phyloP scores from a whole-genome alignment of 2,797 vertebrate species.

The Kryptopterus vitreolus region DNA sequence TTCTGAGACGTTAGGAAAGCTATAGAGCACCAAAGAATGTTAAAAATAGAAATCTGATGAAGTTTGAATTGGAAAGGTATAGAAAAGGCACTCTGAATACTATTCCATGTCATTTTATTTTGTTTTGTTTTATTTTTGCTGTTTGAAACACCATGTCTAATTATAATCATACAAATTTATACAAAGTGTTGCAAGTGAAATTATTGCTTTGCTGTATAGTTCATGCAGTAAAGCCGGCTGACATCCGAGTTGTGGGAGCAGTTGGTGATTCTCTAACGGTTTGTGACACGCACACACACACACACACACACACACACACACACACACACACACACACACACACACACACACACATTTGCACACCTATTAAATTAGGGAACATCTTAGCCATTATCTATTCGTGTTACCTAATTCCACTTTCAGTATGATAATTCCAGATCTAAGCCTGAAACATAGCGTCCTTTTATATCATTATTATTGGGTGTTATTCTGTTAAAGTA shows the following conservation, averaged over 20 bases:
- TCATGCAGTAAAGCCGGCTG: constrained; percentile 32
- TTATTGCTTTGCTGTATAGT: constrained; percentile 8
- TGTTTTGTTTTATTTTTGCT: neutral
- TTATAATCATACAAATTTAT: neutral
- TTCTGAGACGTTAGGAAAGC: neutral
- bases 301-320: neutral
- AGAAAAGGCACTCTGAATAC: no score
- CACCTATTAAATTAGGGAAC: neutral
- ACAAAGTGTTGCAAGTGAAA: neutral
- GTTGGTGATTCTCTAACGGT: constrained; percentile 37
- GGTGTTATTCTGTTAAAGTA: neutral
- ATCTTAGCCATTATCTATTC: neutral
- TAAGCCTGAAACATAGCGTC: neutral
- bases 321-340: neutral
- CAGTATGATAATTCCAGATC: neutral
- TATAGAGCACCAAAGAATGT: neutral
- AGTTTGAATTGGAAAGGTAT: no score
- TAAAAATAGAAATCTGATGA: neutral
- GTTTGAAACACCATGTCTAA: neutral
- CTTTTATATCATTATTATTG: neutral
- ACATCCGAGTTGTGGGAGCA: constrained; percentile 31
- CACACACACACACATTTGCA: neutral
- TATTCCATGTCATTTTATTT: neutral
- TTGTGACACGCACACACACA: neutral
- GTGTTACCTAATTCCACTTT: neutral